A percentile compares a stretch with the other conserved stretches of the same genome.
These are phyloP conservation scores for Corvus hawaiiensis DNA, from an alignment of 2,113 vertebrate species.

Conservation along the genomic window DNA sequence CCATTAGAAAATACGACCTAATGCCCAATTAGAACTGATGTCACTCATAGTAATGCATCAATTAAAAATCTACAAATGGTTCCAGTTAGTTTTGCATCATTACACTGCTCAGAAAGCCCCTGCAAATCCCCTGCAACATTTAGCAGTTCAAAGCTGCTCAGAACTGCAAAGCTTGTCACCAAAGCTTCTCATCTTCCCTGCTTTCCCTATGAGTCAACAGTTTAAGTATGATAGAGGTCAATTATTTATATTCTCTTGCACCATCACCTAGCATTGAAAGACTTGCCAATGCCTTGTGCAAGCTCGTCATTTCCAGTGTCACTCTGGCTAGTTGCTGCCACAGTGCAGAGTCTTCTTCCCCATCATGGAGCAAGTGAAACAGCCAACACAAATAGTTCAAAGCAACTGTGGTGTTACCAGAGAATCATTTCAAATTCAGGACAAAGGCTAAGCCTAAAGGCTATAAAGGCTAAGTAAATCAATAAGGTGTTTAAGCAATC, in stretches of 20 bases:
- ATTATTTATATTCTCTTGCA: not conserved
- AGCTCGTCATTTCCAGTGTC: not conserved
- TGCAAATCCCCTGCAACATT: not conserved
- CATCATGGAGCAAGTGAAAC: not conserved
- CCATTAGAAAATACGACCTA: not conserved
- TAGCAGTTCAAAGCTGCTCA: not conserved
- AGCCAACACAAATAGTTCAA: not conserved
- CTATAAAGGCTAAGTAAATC: not conserved
- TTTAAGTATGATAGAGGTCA: not conserved
- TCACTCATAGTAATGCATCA: not conserved
- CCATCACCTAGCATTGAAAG: not conserved
- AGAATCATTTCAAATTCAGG: not conserved
- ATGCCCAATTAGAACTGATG: not conserved
- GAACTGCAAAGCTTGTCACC: not conserved
- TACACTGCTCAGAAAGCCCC: not conserved
- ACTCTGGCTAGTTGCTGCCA: not conserved
- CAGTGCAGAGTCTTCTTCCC: not conserved
- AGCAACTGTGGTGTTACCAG: not conserved
- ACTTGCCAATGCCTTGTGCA: not conserved
- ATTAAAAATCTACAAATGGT: not conserved
- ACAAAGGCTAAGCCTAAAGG: constrained; percentile 34
- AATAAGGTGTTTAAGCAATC: constrained; percentile 35
- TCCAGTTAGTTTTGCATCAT: not conserved
- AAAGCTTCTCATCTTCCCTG: not conserved
- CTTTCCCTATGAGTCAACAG: not conserved